Percentiles rank a stretch among this genome's conserved stretches.
These are phyloP conservation scores for Tyrannus savana DNA, from an alignment of 2,113 vertebrate species.

Conservation along the genomic window DNA sequence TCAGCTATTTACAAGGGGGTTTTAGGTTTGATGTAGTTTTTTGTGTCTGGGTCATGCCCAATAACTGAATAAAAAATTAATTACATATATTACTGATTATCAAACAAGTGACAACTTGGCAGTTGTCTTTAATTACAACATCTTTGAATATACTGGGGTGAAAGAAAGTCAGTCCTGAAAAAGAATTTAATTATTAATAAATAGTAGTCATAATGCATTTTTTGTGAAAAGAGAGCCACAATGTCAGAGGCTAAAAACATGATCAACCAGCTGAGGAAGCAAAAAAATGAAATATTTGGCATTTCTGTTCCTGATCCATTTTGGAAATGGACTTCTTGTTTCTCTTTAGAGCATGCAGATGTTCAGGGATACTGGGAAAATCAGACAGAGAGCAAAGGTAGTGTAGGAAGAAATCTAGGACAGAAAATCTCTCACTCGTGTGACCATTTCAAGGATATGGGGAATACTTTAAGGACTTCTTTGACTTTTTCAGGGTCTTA, in stretches of 20 bases:
- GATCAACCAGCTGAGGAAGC: not conserved
- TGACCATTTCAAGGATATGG: not conserved
- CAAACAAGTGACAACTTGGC: not conserved
- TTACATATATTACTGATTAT: not conserved
- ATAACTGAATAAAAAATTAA: not conserved
- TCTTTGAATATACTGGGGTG: not conserved
- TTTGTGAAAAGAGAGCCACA: not conserved
- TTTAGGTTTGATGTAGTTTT: not conserved
- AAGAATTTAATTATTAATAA: constrained; percentile 12
- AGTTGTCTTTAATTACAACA: not conserved
- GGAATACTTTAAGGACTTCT: not conserved
- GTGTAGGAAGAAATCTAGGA: not conserved
- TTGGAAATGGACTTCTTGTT: not conserved
- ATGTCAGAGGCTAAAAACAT: not conserved
- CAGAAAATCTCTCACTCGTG: not conserved
- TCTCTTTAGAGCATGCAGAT: not conserved
- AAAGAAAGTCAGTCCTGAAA: not conserved
- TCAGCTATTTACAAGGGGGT: not conserved
- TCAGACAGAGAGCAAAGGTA: not conserved
- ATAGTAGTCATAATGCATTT: not conserved
- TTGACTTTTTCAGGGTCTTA: not conserved
- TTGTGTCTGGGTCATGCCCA: not conserved
- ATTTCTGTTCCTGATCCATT: not conserved
- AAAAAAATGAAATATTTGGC: not conserved
- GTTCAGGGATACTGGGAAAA: not conserved